phyloP scores from a whole-genome alignment of 2,888 invertebrate species.

The Apotomis capreana region DNA sequence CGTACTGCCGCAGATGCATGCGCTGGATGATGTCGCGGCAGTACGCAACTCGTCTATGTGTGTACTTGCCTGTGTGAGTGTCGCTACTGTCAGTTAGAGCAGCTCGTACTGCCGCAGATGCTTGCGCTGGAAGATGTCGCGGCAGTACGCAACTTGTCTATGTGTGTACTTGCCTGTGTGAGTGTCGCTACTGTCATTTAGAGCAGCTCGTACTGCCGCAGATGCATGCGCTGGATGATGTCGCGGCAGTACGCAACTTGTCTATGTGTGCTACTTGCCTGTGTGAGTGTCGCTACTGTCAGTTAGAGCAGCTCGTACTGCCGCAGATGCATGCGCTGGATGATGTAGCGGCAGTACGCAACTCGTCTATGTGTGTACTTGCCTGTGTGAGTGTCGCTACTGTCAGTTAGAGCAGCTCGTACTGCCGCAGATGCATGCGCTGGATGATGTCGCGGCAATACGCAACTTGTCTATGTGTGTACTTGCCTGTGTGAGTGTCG shows the following conservation, averaged over 20 bases:
- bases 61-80: not conserved
- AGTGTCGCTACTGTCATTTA: conserved; percentile 76
- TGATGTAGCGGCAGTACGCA: conserved; percentile 98
- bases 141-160: too few relatives aligned
- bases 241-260: conserved; percentile 92
- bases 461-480: not conserved
- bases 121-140: conserved; percentile 99
- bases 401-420: conserved; percentile 97
- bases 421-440: conserved; percentile 99
- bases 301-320: conserved; percentile 99
- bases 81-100: conserved; percentile 86
- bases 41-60: conserved; percentile 79
- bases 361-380: conserved; percentile 50
- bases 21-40: conserved; percentile 99
- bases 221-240: conserved; percentile 99
- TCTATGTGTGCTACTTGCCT: conserved; percentile 53
- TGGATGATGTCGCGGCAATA: conserved; percentile 97
- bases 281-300: conserved; percentile 1
- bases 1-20: conserved; percentile 99
- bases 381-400: not conserved
- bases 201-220: conserved; percentile 99
- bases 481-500: conserved; percentile 16
- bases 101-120: conserved; percentile 99
- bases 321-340: conserved; percentile 99
- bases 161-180: not conserved